Conservation (phyloP, 2,113 vertebrate species). For the Oryctolagus cuniculus region DNA sequence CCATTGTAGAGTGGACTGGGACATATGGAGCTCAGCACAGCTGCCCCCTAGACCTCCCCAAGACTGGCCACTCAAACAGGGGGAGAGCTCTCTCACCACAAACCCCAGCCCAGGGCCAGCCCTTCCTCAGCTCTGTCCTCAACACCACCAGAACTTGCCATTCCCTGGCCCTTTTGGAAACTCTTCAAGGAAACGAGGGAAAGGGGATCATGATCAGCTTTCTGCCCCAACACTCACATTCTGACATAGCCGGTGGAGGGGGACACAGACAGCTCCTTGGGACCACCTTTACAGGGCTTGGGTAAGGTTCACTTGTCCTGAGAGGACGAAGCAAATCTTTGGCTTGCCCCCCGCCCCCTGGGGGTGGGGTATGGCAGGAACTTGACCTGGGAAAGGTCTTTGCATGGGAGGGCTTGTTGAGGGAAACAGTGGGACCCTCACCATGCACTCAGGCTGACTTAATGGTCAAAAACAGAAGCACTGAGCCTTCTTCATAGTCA, state of each 20-base stretch:
- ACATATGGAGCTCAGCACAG: constrained; percentile 58
- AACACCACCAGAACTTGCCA: background rate
- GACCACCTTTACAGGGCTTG: background rate
- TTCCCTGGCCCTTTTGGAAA: background rate
- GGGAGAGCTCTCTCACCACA: background rate
- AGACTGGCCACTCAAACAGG: background rate
- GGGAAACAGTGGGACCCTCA: background rate
- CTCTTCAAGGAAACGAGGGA: background rate
- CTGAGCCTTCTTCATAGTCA: background rate
- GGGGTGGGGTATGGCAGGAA: background rate
- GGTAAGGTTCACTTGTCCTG: background rate
- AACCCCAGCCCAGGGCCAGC: background rate
- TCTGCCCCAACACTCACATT: background rate
- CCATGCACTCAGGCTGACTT: background rate
- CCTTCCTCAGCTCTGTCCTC: background rate
- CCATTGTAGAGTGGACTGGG: constrained; percentile 23
- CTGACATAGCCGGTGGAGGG: background rate
- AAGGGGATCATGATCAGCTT: background rate
- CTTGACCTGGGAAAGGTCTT: background rate
- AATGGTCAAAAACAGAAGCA: background rate
- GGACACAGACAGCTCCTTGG: background rate
- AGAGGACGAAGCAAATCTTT: background rate
- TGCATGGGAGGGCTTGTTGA: background rate
- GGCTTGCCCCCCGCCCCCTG: no score
- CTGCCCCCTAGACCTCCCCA: background rate